Conservation (phyloP, 2,888 invertebrate genomes). For the Mamestra brassicae region DNA sequence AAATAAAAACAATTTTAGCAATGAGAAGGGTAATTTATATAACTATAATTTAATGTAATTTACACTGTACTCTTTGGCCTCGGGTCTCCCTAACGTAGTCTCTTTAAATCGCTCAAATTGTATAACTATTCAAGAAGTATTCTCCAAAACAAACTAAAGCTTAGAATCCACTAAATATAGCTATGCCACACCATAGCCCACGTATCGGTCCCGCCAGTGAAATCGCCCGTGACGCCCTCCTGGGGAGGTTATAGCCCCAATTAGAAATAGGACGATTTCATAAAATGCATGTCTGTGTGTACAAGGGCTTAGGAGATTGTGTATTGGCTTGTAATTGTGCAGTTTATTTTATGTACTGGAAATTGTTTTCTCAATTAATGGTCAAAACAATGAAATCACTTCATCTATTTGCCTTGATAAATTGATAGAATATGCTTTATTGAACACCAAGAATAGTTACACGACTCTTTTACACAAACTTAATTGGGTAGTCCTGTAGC, state of each 20-base stretch:
- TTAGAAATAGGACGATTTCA: conserved; percentile 64
- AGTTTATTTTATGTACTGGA: not conserved
- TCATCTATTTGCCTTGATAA: too few species aligned
- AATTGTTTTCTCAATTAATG: not conserved
- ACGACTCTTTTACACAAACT: too few species aligned
- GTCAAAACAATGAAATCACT: not conserved
- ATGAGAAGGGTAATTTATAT: too few species aligned
- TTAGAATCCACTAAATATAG: conserved; percentile 17
- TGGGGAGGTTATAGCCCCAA: conserved; percentile 55
- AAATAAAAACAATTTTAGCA: too few species aligned
- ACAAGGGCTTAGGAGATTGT: not conserved
- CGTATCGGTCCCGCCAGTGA: conserved; percentile 63
- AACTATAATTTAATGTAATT: too few species aligned
- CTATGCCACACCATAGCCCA: conserved; percentile 6
- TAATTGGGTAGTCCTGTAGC: too few species aligned
- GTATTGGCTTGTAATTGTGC: conserved; percentile 2
- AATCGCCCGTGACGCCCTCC: conserved; percentile 72
- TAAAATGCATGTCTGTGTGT: conserved; percentile 49
- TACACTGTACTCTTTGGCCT: too few species aligned
- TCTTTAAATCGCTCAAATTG: too few species aligned
- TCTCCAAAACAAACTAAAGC: not conserved
- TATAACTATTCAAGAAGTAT: too few species aligned
- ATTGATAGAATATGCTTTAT: too few species aligned
- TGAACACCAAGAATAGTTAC: too few species aligned
- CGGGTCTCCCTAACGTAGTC: too few species aligned